Conservation (phyloP, 2,113 vertebrate species). For the Neomonachus schauinslandi region DNA sequence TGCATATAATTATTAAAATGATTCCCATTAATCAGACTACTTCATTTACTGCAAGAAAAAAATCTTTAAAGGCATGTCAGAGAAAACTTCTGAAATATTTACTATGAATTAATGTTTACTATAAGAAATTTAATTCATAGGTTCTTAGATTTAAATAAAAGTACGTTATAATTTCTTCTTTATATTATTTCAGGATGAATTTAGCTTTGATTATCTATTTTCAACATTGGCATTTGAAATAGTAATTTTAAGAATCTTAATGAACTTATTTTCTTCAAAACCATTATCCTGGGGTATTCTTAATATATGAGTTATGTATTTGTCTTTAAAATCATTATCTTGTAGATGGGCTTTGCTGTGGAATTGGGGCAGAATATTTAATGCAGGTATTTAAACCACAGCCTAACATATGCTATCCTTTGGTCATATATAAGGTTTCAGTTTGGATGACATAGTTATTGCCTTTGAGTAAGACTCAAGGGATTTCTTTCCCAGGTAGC, state of each 20-base stretch:
- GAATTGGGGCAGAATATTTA: not conserved
- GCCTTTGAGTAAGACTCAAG: slow-evolving; percentile 47
- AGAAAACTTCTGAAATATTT: slow-evolving; percentile 39
- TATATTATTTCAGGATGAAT: slow-evolving; percentile 41
- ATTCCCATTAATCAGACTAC: not conserved
- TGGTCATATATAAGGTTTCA: slow-evolving; percentile 35
- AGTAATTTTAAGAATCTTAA: slow-evolving; percentile 29
- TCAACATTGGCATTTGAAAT: slow-evolving; percentile 42
- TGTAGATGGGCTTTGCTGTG: not conserved
- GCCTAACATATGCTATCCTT: not conserved
- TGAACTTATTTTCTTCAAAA: slow-evolving; percentile 51
- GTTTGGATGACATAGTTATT: slow-evolving; percentile 32
- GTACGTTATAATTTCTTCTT: not conserved
- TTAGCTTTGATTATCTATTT: slow-evolving; percentile 41
- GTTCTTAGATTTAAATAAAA: slow-evolving; percentile 33
- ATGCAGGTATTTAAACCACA: slow-evolving; percentile 43
- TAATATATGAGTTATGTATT: not conserved
- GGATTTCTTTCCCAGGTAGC: not conserved
- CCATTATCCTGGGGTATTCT: not conserved
- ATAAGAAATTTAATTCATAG: slow-evolving; percentile 28
- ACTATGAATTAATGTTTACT: slow-evolving; percentile 12
- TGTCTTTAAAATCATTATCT: slow-evolving; percentile 16
- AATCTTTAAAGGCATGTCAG: not conserved
- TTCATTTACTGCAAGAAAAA: slow-evolving; percentile 46
- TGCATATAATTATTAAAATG: not conserved